These are phyloP conservation scores for Chirona hameri DNA, from an alignment of 2,888 invertebrate species.

Conservation along the genomic window DNA sequence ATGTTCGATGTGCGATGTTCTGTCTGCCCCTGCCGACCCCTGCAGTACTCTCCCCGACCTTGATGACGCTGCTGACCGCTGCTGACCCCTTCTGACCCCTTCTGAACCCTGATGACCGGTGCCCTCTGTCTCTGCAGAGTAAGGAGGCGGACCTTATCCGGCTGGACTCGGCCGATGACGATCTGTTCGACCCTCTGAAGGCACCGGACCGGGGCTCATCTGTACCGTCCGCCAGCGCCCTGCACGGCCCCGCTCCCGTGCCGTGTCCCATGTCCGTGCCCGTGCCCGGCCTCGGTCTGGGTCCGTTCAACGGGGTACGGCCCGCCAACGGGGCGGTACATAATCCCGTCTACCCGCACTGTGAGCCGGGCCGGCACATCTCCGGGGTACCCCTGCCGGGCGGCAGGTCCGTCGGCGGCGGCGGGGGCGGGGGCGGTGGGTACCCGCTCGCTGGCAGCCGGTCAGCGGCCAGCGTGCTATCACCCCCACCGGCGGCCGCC, in stretches of 20 bases:
- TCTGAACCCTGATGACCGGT: too few relatives aligned
- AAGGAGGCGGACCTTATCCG: neutral
- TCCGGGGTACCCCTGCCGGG: too few relatives aligned
- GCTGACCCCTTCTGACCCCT: too few relatives aligned
- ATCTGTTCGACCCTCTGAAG: slow-evolving; percentile 9
- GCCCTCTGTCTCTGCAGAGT: neutral
- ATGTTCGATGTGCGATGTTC: too few relatives aligned
- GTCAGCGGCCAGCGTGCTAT: neutral
- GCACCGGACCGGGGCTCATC: neutral
- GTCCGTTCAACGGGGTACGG: neutral
- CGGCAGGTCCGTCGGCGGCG: neutral
- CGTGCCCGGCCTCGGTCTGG: too few relatives aligned
- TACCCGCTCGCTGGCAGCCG: neutral
- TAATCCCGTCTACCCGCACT: neutral
- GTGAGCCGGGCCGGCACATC: neutral
- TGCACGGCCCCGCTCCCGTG: too few relatives aligned
- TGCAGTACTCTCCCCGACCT: too few relatives aligned
- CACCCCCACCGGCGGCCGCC: neutral
- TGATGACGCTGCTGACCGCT: too few relatives aligned
- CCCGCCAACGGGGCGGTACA: neutral
- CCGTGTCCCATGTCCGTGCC: too few relatives aligned
- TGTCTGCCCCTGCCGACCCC: too few relatives aligned
- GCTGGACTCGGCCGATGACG: neutral
- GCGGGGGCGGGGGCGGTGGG: neutral
- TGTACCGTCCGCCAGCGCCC: too few relatives aligned